Base-by-base conservation (phyloP, 1,140 invertebrate genomes). In the Bombus confusus region DNA sequence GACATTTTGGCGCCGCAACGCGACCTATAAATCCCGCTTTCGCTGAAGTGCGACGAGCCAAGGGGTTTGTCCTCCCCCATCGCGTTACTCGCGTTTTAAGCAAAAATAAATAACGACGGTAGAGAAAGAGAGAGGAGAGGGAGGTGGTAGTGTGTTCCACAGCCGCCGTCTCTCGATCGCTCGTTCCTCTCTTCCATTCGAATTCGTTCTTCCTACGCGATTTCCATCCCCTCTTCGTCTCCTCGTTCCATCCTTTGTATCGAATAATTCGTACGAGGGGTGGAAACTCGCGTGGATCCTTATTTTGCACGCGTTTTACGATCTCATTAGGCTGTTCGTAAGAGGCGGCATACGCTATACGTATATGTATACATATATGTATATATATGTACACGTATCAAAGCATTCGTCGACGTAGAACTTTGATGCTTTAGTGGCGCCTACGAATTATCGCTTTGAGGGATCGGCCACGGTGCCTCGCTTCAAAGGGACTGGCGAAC, bases 1-100 rank as follows among this genome's bases (percentile, higher is more conserved):
- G 69, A 83, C 80, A 77, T 79, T 88, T 80, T 68, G 86, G 82
- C 73, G 75, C 59, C 81, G 80, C 86, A 87, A 77, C 41, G 88
- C 85, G 85, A 88, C 86, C 87, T 87, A 91, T 91, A 91, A 91
- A 91, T 91, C 86, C 68, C 80, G 66, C 59, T 64, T 86, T 86
- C 85, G 64, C 52, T 47, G 79, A 39, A 72, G 73, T 80, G 86
- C 82, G 73, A 88, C 87, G 79, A 75, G 74, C 78, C 74, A 57
- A 43, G 59, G 83, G 83, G 77, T 64, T 64, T 47, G 13, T 10
- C 39, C 28, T 22, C 28, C 37, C 77, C 5, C 22, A 8, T 66
- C 83, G 41, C 78, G 74, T 79, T 85, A 80, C 78, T 89, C 79
- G 74, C 87, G 88, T 86, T 89, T 89, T 89, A 89, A 89, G 69